Percentiles rank a stretch among this genome's conserved stretches.
Evolutionary conservation across 2,113 vertebrate species (phyloP).

Genomic region (Piprites chloris): DNA sequence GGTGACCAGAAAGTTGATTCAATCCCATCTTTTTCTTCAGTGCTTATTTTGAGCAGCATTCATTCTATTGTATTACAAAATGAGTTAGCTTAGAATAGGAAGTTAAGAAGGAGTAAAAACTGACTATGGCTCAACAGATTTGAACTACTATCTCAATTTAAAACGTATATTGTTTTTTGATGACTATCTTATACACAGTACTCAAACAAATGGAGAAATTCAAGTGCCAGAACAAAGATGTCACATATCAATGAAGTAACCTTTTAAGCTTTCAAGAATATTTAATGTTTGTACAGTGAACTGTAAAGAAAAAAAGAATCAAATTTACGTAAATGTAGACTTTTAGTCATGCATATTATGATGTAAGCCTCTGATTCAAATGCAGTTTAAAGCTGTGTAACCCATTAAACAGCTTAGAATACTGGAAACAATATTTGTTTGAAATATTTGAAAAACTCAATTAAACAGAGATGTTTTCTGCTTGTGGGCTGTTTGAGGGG

Average conservation of each 20-base stretch:
- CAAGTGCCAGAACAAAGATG: neutral
- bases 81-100: neutral
- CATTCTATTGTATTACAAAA: neutral
- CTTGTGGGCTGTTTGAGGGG: neutral
- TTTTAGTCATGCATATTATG: neutral
- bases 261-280: neutral
- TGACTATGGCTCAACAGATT: neutral
- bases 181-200: neutral
- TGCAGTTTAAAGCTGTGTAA: neutral
- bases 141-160: neutral
- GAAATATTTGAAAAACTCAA: neutral
- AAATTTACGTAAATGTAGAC: neutral
- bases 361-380: neutral
- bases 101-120: neutral
- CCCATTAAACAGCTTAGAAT: neutral
- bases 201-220: neutral
- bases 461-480: neutral
- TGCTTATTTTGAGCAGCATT: neutral
- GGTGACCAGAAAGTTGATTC: neutral
- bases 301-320: neutral
- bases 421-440: neutral
- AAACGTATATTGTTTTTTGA: neutral
- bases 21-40: neutral
- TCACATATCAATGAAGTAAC: neutral
- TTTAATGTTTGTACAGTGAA: neutral